phyloP scores from a whole-genome alignment of 2,888 invertebrate genomes.

The Galerucella nymphaeae region DNA sequence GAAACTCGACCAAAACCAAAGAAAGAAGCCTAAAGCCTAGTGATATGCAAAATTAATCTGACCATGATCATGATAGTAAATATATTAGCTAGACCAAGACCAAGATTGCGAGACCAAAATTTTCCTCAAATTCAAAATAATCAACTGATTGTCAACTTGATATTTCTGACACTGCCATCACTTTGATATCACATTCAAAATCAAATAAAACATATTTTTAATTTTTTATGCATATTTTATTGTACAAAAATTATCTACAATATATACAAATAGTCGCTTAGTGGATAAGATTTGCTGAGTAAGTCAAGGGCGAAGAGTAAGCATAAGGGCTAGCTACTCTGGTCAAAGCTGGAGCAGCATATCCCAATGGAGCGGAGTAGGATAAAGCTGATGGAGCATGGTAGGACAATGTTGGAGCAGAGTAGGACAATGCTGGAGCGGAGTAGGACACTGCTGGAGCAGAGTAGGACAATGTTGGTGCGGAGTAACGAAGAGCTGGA shows the following conservation, averaged over 20 bases:
- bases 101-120: too few species aligned
- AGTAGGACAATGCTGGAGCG: background rate
- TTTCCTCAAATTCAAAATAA: too few species aligned
- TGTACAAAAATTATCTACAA: background rate
- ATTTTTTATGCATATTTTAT: background rate
- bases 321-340: constrained; percentile 2
- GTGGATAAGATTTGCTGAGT: background rate
- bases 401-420: constrained; percentile 11
- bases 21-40: too few species aligned
- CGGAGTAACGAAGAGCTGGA: background rate
- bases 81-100: too few species aligned
- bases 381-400: constrained; percentile 14
- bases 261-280: background rate
- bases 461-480: background rate
- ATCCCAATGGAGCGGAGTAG: background rate
- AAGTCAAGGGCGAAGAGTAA: background rate
- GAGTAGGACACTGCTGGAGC: background rate
- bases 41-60: too few species aligned
- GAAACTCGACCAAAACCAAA: too few species aligned
- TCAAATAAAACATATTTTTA: background rate
- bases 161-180: too few species aligned
- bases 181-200: background rate
- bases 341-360: constrained; percentile 23
- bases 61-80: too few species aligned
- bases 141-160: too few species aligned